A percentile compares a stretch with the other conserved stretches of the same genome.
Evolutionary conservation across 1,140 invertebrate species (phyloP).

Genomic region (Archivesica marissinica): DNA sequence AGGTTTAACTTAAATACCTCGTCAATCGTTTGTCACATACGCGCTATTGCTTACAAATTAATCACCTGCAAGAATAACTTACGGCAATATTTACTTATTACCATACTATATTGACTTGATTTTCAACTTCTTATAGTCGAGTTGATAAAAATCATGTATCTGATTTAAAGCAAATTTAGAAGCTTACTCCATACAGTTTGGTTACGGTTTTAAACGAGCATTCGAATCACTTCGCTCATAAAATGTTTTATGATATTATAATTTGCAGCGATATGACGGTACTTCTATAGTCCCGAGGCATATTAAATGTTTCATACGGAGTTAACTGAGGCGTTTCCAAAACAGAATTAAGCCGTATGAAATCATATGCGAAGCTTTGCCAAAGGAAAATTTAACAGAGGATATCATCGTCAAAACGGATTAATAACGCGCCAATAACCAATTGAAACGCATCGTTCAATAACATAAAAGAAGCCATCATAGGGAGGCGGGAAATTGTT

Average conservation of each 20-base stretch:
- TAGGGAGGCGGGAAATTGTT: slow-evolving; percentile 61
- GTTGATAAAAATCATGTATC: slow-evolving; percentile 18
- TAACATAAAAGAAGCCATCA: slow-evolving; percentile 42
- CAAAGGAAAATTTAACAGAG: slow-evolving; percentile 51
- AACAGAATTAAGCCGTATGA: slow-evolving; percentile 47
- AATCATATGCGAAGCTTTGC: slow-evolving; percentile 55
- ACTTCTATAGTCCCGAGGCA: slow-evolving; percentile 15
- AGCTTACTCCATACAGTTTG: slow-evolving; percentile 3
- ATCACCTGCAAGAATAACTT: slow-evolving; percentile 36
- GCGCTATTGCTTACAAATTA: slow-evolving; percentile 23
- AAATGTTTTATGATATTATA: slow-evolving; percentile 57
- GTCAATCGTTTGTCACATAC: slow-evolving; percentile 7
- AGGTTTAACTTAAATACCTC: slow-evolving; percentile 28
- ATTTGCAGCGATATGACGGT: slow-evolving; percentile 40
- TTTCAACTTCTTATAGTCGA: slow-evolving; percentile 32
- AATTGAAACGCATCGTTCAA: slow-evolving; percentile 50
- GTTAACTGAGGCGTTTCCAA: slow-evolving; percentile 50
- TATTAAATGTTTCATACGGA: slow-evolving; percentile 34
- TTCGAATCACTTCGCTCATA: slow-evolving; percentile 39
- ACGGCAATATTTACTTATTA: slow-evolving; percentile 40
- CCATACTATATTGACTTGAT: slow-evolving; percentile 32
- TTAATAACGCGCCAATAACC: slow-evolving; percentile 44
- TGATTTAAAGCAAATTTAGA: slow-evolving; percentile 30
- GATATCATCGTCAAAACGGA: slow-evolving; percentile 60
- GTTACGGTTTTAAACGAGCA: slow-evolving; percentile 48